Base-by-base conservation (phyloP, 2,888 invertebrate genomes). In the Autographa gamma region DNA sequence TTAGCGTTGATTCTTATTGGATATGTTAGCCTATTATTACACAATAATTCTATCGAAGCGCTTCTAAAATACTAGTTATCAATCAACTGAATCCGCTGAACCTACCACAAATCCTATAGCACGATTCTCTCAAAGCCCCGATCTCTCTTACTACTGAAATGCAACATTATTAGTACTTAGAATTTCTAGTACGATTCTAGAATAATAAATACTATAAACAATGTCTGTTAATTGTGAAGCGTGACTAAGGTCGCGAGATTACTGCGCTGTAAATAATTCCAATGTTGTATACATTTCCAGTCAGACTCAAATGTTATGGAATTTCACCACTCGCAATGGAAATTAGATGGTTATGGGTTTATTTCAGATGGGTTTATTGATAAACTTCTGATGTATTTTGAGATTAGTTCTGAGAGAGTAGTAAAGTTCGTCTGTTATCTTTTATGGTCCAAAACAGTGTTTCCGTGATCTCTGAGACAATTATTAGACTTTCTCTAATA, bases 241-340 rank as follows among this genome's bases (percentile, higher is more conserved):
- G 63, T 69, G 69, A 69, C 77, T 69, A 63, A 78, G 69, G 69
- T 78, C 67, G 75, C 54, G 52, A 52, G 32, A 66, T 74, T 66
- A 69, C 61, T 67, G 25, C n/a, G 32, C 18, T 69, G 60, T 66
- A 67, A 73, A 69, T 69, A 72, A 75, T 72, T 72, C 58, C 56
- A 74, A 77, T 71, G 69, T 75, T 72, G 63, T 72, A 70, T 67
- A 65, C 71, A 71, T 75, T 54, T 67, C 58, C 60, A 60, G 69
- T 69, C 71, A 69, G 32, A 65, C 16, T 43, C 38, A 58, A 71
- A 69, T 72, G 2, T 43, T 61, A 65, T 34, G 61, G n/a, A 60
- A 9, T 76, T 73, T 63, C n/a, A 25, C 61, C 34, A 60, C 69
- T 59, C 13, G 13, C 5, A 56, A 65, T 48, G 52, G 32, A 59